These are phyloP conservation scores for Synergus itoensis DNA, from an alignment of 2,888 invertebrate species.

Conservation along the genomic window DNA sequence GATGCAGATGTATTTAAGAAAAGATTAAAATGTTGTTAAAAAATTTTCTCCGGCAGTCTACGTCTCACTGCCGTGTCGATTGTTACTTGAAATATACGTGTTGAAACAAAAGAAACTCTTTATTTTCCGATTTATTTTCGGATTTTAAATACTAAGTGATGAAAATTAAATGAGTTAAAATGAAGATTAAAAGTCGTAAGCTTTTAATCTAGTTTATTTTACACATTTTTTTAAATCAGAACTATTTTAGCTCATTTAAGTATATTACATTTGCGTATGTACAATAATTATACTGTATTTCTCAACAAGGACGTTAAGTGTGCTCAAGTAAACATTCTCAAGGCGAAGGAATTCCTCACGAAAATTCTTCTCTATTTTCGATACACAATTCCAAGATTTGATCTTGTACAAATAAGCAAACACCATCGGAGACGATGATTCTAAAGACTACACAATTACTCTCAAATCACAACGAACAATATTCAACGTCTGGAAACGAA, in stretches of 20 bases:
- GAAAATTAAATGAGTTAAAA: slow-evolving; percentile 8
- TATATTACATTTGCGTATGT: slow-evolving; percentile 33
- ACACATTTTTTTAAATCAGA: slow-evolving; percentile 30
- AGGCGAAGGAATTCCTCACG: slow-evolving; percentile 12
- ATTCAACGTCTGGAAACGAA: slow-evolving; percentile 30
- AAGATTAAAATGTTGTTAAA: slow-evolving; percentile 44
- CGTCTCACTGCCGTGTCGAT: slow-evolving; percentile 34
- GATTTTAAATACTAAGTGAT: background rate
- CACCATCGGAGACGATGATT: slow-evolving; percentile 10
- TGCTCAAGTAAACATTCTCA: slow-evolving; percentile 23
- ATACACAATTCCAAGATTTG: slow-evolving; percentile 1
- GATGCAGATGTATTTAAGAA: slow-evolving; percentile 35
- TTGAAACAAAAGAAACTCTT: slow-evolving; percentile 30
- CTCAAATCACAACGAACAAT: slow-evolving; percentile 32
- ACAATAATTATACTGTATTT: slow-evolving; percentile 39
- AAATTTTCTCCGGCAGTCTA: background rate
- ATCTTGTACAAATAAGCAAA: slow-evolving; percentile 32
- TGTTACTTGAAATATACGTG: slow-evolving; percentile 49
- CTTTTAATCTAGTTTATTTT: slow-evolving; percentile 26
- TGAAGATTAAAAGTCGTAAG: slow-evolving; percentile 22
- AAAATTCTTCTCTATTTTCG: slow-evolving; percentile 14
- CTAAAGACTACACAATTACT: slow-evolving; percentile 25
- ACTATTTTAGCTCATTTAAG: slow-evolving; percentile 24
- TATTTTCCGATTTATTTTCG: background rate
- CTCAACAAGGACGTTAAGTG: slow-evolving; percentile 36